Base-by-base conservation (phyloP, 30 jellyfish, hydroid and myxozoan species). In the Cassiopea xamachana region DNA sequence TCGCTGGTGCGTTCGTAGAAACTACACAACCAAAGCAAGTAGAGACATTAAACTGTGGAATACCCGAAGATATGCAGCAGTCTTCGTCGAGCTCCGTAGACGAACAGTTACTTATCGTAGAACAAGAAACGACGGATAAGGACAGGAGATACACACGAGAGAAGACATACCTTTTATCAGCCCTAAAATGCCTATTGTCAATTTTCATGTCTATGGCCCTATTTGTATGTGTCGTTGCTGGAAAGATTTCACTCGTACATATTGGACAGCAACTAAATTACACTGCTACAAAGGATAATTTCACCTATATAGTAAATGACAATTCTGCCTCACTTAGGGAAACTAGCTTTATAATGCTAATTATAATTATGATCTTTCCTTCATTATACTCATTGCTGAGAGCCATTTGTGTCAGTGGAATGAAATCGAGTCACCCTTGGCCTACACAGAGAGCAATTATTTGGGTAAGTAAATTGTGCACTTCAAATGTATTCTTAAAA, bases 351-450 rank as follows among this genome's bases (percentile, higher is more conserved):
- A 89, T 90, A 14, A 94, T 94, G 97, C 69, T 94, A 90, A 82
- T 96, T 6, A 39, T 94, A 61, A 70, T 94, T 45, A 46, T 94
- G 73, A 84, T 83, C 73, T 60, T 77, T 44, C 98, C 98, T 27
- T 94, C 93, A 12, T 82, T 75, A 9, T 75, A 77, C 73, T 77
- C 97, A 12, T 81, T 94, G 49, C 58, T 94, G 44, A 82, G 92
- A 46, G 87, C 93, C 74, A 70, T 87, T 4, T 51, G 91, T 60
- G 75, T 39, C 75, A 94, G 97, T 60, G 95, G 97, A 59, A 60
- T 84, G 84, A 86, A 85, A 72, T 55, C 87, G 5, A 86, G 97
- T n/a, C 98, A 94, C 69, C 98, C 98, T 2, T 94, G 98, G 98
- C 98, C 98, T 9, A 82, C 98, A 19, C 59, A 77, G 78, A 78